Percentiles rank a stretch among this genome's conserved stretches.
Conservation (phyloP, 2,797 vertebrate genomes). For the Sebastiscus tertius region DNA sequence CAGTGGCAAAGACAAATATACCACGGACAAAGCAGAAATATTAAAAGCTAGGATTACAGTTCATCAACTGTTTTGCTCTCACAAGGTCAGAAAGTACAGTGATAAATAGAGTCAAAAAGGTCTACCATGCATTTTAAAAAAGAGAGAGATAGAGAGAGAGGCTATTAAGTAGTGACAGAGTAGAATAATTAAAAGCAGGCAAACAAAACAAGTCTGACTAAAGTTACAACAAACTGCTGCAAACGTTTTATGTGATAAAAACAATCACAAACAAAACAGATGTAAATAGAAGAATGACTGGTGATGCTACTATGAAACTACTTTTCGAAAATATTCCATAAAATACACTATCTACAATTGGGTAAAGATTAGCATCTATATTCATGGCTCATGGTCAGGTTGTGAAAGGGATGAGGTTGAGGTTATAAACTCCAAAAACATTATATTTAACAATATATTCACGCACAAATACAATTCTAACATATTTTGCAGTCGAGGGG, state of each 20-base stretch:
- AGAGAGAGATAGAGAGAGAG: neutral
- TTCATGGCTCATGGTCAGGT: neutral
- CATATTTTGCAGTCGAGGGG: neutral
- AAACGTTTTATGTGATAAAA: neutral
- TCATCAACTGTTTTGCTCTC: neutral
- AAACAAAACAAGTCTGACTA: neutral
- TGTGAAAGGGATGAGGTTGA: rapidly evolving
- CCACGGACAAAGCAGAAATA: neutral
- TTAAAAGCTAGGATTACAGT: neutral
- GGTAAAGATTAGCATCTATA: neutral
- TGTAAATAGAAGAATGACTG: neutral
- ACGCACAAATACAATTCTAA: constrained; percentile 2
- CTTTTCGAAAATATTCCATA: neutral
- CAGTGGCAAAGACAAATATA: neutral
- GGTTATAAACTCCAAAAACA: neutral
- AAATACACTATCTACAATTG: neutral
- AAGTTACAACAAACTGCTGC: neutral
- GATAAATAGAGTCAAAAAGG: neutral
- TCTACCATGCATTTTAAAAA: neutral
- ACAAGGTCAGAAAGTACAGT: neutral
- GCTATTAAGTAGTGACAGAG: neutral
- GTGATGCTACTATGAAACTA: neutral
- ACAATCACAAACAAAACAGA: neutral
- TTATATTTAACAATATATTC: neutral
- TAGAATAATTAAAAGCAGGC: neutral